Conservation (phyloP, 2,113 vertebrate genomes). For the Castor canadensis region DNA sequence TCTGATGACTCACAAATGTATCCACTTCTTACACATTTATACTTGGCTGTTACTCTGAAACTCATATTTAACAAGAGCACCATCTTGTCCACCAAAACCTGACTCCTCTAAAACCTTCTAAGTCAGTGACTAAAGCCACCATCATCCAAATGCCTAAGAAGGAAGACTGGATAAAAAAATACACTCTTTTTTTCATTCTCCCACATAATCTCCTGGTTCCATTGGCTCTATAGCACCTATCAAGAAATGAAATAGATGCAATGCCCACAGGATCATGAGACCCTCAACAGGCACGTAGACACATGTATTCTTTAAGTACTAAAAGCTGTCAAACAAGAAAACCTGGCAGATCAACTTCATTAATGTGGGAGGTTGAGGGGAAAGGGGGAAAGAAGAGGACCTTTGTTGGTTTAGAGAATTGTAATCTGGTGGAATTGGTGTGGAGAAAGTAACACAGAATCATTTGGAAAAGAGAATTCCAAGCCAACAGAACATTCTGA, state of each 20-base stretch:
- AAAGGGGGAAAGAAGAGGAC: background rate
- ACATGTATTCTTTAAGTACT: background rate
- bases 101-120: background rate
- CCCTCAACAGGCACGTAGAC: background rate
- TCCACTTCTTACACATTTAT: background rate
- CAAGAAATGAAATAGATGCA: too few species aligned
- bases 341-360: background rate
- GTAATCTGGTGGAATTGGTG: background rate
- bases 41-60: background rate
- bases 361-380: background rate
- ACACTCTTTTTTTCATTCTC: background rate
- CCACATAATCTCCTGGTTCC: background rate
- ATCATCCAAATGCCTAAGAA: background rate
- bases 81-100: background rate
- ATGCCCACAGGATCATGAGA: background rate
- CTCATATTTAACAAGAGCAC: background rate
- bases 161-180: background rate
- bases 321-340: background rate
- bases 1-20: background rate
- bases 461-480: background rate
- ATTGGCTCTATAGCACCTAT: background rate
- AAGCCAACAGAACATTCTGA: background rate
- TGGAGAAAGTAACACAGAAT: background rate
- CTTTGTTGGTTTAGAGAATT: background rate
- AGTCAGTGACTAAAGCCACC: background rate